Evolutionary conservation across 2,113 vertebrate species (phyloP).

Genomic region (Gnathonemus longibarbis): DNA sequence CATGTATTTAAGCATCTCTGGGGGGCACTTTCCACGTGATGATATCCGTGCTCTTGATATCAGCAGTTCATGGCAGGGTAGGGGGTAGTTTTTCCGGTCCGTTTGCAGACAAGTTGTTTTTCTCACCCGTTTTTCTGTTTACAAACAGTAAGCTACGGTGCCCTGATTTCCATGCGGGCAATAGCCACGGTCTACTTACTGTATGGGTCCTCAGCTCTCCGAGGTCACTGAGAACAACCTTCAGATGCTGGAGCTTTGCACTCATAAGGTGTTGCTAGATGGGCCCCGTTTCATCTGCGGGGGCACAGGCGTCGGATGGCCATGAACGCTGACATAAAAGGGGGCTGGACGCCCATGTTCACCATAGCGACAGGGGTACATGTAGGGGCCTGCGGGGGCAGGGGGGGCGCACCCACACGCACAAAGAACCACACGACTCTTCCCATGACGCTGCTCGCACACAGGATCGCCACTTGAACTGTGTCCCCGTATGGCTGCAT

Average conservation of each 20-base stretch:
- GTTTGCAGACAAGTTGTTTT: neutral
- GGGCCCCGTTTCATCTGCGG: neutral
- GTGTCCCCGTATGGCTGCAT: neutral
- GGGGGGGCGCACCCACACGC: neutral
- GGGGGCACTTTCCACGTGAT: neutral
- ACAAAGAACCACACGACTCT: neutral
- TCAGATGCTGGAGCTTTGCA: neutral
- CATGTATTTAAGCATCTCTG: neutral
- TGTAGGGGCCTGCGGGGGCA: neutral
- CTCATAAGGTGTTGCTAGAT: neutral
- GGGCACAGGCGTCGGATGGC: neutral
- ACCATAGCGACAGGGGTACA: neutral
- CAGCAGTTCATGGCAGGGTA: neutral
- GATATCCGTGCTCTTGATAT: neutral
- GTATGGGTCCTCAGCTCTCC: neutral
- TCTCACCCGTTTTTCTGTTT: neutral
- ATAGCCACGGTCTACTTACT: neutral
- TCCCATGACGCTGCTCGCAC: neutral
- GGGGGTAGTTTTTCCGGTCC: neutral
- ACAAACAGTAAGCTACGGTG: neutral
- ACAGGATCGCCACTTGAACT: neutral
- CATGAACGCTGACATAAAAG: no score
- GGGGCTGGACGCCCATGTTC: neutral
- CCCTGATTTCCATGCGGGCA: neutral
- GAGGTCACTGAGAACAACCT: neutral